phyloP scores from a whole-genome alignment of 2,797 vertebrate genomes.

The Eulemur coronatus region DNA sequence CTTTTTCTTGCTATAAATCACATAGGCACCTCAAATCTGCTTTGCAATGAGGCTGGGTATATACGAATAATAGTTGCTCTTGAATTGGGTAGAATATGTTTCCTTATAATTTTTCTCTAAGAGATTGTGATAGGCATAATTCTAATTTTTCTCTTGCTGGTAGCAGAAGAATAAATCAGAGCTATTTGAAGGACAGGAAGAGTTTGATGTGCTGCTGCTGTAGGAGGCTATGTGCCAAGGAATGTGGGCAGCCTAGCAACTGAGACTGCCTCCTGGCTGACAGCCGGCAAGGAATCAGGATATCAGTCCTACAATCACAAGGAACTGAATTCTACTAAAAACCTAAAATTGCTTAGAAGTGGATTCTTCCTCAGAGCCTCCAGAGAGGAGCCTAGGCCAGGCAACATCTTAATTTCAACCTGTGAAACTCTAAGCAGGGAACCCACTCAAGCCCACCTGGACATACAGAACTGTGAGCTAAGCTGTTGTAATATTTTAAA shows the following conservation, averaged over 20 bases:
- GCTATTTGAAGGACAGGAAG: not conserved
- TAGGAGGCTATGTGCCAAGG: not conserved
- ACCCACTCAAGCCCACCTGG: not conserved
- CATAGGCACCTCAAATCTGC: not conserved
- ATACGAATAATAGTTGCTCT: slow-evolving; percentile 16
- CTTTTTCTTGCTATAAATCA: not conserved
- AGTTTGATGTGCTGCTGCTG: not conserved
- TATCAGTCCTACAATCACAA: not conserved
- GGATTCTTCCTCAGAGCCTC: not conserved
- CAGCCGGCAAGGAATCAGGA: not conserved
- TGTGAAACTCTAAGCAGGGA: not conserved
- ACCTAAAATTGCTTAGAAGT: not conserved
- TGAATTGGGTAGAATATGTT: not conserved
- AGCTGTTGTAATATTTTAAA: not conserved
- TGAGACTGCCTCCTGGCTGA: not conserved
- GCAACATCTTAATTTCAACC: not conserved
- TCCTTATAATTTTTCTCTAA: slow-evolving; percentile 33
- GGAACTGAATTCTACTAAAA: not conserved
- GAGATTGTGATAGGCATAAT: not conserved
- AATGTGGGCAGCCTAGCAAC: not conserved
- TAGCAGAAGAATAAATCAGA: not conserved
- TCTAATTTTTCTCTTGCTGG: slow-evolving; percentile 5
- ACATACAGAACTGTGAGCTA: slow-evolving; percentile 19
- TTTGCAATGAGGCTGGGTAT: not conserved
- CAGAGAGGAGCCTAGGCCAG: not conserved